phyloP scores from a whole-genome alignment of 1,140 invertebrate genomes.

The Orchestia grillus region DNA sequence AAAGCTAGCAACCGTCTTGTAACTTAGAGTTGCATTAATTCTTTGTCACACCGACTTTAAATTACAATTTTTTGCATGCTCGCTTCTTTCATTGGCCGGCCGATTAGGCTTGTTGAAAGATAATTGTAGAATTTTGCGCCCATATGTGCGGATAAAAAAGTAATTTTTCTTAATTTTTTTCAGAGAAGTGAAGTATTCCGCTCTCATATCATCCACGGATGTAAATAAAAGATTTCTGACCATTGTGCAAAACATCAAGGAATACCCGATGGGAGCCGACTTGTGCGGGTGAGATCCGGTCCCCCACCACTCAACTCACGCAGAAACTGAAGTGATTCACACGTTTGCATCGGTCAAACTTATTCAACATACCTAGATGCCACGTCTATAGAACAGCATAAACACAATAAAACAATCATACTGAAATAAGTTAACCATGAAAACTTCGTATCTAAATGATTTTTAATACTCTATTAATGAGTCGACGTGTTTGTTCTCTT shows the following conservation, averaged over 20 bases:
- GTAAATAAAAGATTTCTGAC: conserved; percentile 2
- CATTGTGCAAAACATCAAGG: conserved; percentile 5
- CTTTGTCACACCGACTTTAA: too few species aligned
- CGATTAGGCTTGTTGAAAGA: background rate
- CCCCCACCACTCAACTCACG: background rate
- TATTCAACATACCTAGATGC: too few species aligned
- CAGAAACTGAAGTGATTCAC: background rate
- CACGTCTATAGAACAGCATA: background rate
- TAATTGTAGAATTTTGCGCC: background rate
- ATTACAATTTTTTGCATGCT: too few species aligned
- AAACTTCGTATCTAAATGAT: background rate
- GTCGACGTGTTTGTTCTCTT: background rate
- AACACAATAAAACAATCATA: background rate
- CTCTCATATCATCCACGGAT: conserved; percentile 6
- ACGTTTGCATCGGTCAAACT: background rate
- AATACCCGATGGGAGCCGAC: conserved; percentile 15
- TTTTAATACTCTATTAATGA: too few species aligned
- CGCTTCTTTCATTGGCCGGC: background rate
- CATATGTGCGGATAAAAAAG: too few species aligned
- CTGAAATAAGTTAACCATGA: background rate
- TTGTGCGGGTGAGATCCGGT: background rate
- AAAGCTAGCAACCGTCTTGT: background rate
- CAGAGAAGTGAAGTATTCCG: conserved; percentile 2
- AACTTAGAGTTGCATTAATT: background rate
- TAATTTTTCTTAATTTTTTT: background rate